Evolutionary conservation across 2,113 vertebrate species (phyloP).

Genomic region (Entelurus aequoreus): DNA sequence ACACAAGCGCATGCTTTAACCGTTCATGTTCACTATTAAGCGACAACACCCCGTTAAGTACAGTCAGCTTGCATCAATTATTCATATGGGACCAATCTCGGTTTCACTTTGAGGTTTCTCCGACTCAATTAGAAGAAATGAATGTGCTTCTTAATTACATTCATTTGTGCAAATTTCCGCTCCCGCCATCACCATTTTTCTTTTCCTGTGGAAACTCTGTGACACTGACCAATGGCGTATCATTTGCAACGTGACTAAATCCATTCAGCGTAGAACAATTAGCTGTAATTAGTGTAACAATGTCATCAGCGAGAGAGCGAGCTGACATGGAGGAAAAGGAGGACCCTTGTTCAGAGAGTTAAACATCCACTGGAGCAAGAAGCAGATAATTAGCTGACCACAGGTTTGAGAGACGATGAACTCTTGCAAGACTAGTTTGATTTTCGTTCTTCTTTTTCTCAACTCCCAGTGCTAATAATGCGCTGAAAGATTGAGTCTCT

Average conservation of each 20-base stretch:
- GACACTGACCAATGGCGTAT: conserved; percentile 73
- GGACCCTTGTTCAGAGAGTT: conserved; percentile 53
- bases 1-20: conserved; percentile 24
- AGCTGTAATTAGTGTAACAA: conserved; percentile 73
- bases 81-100: conserved; percentile 63
- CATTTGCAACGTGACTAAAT: conserved; percentile 69
- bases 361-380: conserved; percentile 49
- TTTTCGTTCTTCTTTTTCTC: not conserved
- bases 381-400: conserved; percentile 59
- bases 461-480: conserved; percentile 1
- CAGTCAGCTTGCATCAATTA: conserved; percentile 54
- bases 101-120: conserved; percentile 67
- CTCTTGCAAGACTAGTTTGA: conserved; percentile 26
- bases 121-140: conserved; percentile 72
- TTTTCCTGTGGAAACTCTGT: conserved; percentile 63
- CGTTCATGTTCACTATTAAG: conserved; percentile 26
- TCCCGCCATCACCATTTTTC: conserved; percentile 64
- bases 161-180: conserved; percentile 70
- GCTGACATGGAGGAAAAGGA: conserved; percentile 53
- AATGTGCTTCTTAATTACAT: conserved; percentile 74
- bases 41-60: conserved; percentile 41
- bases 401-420: conserved; percentile 53
- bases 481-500: conserved; percentile 22
- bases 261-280: conserved; percentile 67
- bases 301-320: conserved; percentile 63